Base-by-base conservation (phyloP, 2,113 vertebrate genomes). In the Bungarus multicinctus region DNA sequence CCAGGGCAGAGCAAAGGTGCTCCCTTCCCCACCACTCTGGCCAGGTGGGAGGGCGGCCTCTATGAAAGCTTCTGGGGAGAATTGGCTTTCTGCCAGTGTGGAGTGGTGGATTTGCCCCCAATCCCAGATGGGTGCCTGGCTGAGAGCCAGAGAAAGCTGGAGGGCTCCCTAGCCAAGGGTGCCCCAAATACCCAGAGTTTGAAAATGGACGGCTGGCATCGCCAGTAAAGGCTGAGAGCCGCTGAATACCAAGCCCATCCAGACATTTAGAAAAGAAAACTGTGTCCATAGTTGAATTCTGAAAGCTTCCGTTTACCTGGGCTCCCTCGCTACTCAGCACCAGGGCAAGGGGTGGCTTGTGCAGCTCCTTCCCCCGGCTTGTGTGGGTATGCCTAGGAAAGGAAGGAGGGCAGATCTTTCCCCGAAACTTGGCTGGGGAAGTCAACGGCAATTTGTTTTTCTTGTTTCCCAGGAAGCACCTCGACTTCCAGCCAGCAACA, bases 401-500 rank as follows among this genome's bases (percentile, higher is more conserved):
- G 16, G 18, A 69, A 69, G 60, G 30, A 0, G 16, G n/a, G n/a
- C 16, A 39, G 69, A 39, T 81, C 69, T 81, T 81, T 34, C 69
- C 69, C 16, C 6, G 6, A 39, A 81, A 39, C 34, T 0, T 39
- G 69, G n/a, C 69, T 81, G 39, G 6, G 34, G 7, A 81, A 39
- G n/a, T 43, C 74, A 81, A 81, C 18, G 3, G 7, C 18, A 1
- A 7, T 81, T 81, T 39, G 34, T 81, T 81, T 81, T 22, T 20
- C 34, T 43, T 10, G 74, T 43, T 81, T 23, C 34, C 30, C 7
- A 95, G 95, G 93, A 95, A 95, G 95, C 74, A 92, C 89, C 94
- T 5, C 81, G 93, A 96, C 94, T 60, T 90, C 94, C 74, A 20
- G 52, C 88, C 52, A 23, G 86, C 95, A 98, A 96, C 90, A 99